These are phyloP conservation scores for Melinopterus prodromus DNA, from an alignment of 2,888 invertebrate genomes.

Conservation along the genomic window DNA sequence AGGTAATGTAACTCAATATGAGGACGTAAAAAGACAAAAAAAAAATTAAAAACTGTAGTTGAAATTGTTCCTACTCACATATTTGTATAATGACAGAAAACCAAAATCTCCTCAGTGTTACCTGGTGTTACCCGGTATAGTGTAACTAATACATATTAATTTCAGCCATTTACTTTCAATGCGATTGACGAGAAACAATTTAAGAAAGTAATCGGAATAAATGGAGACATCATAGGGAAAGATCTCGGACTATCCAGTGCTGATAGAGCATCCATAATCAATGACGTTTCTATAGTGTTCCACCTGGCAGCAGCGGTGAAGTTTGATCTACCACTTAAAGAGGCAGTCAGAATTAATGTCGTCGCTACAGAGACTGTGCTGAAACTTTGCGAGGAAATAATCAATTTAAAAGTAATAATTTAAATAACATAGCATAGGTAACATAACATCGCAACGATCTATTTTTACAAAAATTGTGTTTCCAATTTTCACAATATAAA, in stretches of 20 bases:
- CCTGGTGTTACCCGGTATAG: too few relatives aligned
- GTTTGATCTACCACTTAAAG: slow-evolving; percentile 68
- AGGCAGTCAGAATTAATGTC: slow-evolving; percentile 69
- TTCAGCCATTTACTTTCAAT: background rate
- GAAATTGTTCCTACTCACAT: too few relatives aligned
- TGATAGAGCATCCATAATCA: slow-evolving; percentile 61
- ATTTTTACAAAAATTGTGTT: too few relatives aligned
- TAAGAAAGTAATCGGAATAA: slow-evolving; percentile 71
- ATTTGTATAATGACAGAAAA: too few relatives aligned
- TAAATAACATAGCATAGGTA: too few relatives aligned
- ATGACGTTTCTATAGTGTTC: slow-evolving; percentile 67
- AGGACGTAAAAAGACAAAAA: too few relatives aligned
- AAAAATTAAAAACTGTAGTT: too few relatives aligned
- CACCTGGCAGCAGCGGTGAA: slow-evolving; percentile 73
- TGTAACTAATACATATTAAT: background rate
- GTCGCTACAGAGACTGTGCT: slow-evolving; percentile 65
- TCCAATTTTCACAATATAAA: too few relatives aligned
- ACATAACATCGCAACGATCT: too few relatives aligned
- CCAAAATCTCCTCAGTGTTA: too few relatives aligned
- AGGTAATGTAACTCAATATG: too few relatives aligned
- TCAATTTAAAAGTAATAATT: slow-evolving; percentile 40
- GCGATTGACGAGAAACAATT: slow-evolving; percentile 49
- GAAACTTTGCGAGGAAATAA: slow-evolving; percentile 47
- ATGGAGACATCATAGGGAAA: slow-evolving; percentile 67
- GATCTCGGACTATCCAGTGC: slow-evolving; percentile 60